Evolutionary conservation across 2,797 vertebrate species (phyloP), one percentile per base, ranked within the genome.

Genomic region (Pseudocheirus occidentalis): DNA sequence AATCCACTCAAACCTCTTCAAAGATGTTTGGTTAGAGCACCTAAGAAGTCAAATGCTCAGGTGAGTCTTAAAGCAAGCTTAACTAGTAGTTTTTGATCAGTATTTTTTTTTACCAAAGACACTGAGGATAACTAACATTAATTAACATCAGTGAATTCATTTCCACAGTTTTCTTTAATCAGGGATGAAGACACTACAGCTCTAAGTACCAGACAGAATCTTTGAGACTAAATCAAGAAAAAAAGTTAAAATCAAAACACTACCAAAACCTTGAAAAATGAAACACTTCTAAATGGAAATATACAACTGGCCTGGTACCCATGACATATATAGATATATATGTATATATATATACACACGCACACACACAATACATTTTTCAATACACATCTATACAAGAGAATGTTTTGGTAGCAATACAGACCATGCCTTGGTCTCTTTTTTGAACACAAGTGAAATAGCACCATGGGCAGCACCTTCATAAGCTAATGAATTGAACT

Each of bases 141-240:
- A 96, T 91, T 94, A 93, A 96, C 92, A 95, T 91, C 87, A 0
- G 21, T 90, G 92, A 92, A 94, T 93, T 98, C 97, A 96, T 97
- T 98, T 97, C 95, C 95, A 98, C 95, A 95, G 93, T 97, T 98
- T 96, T 97, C 97, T 98, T 98, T 98, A 98, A 98, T 98, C 96
- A 97, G 98, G 0, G 27, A 97, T 97, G 96, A 97, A 98, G 96
- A 98, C 96, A 97, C 97, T 98, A 98, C 97, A 97, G 73, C 93
- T 96, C 95, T 98, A 97, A 97, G 97, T 96, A 98, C 97, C 98
- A 98, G 98, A 97, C 96, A 98, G 94, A 97, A 96, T 96, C 52
- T 90, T 55, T 34, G 34, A 90, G 50, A 90, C 54, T 55, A 55
- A 90, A 90, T 53, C 50, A 4, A 52, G 31, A 34, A 0, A 0